Conservation (phyloP, 2,797 vertebrate species). For the Enteromius thamalakanensis region DNA sequence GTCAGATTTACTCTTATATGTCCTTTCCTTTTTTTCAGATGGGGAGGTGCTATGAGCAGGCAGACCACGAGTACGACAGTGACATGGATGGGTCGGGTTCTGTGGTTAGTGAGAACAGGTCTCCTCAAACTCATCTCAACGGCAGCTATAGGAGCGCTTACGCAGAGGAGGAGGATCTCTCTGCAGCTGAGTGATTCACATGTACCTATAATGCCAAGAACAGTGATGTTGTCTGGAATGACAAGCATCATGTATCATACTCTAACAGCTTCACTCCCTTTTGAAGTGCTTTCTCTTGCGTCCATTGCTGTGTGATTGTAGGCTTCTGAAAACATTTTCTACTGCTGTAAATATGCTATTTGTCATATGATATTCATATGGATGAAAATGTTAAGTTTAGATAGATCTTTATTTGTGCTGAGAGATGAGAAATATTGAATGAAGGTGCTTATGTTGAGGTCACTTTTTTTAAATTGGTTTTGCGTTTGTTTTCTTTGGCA, state of each 20-base stretch:
- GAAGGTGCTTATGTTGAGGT: conserved; percentile 24
- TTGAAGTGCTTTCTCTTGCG: conserved; percentile 28
- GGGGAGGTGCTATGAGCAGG: conserved; percentile 77
- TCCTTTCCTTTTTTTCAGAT: conserved; percentile 61
- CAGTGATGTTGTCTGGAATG: conserved; percentile 16
- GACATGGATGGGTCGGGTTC: conserved; percentile 76
- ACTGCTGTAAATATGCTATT: conserved; percentile 51
- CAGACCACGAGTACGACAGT: conserved; percentile 69
- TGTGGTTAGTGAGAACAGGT: conserved; percentile 66
- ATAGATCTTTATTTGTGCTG: conserved; percentile 30
- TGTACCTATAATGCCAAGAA: conserved; percentile 5
- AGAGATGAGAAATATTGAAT: conserved; percentile 30
- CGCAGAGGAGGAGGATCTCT: conserved; percentile 68
- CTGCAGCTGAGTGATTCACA: conserved; percentile 71
- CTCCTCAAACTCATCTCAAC: conserved; percentile 81
- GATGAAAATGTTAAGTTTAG: conserved; percentile 13
- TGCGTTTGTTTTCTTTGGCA: not conserved
- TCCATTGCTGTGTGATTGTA: conserved; percentile 38
- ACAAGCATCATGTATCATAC: conserved; percentile 18
- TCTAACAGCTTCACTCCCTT: not conserved
- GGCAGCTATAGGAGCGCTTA: conserved; percentile 81
- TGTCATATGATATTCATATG: conserved; percentile 57
- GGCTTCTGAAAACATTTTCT: conserved; percentile 29
- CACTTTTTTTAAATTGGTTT: conserved; percentile 8
- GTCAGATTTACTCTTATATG: not conserved